A percentile compares a stretch with the other conserved stretches of the same genome.
phyloP scores from a whole-genome alignment of 2,797 vertebrate genomes.

The Neosilurus hyrtlii region DNA sequence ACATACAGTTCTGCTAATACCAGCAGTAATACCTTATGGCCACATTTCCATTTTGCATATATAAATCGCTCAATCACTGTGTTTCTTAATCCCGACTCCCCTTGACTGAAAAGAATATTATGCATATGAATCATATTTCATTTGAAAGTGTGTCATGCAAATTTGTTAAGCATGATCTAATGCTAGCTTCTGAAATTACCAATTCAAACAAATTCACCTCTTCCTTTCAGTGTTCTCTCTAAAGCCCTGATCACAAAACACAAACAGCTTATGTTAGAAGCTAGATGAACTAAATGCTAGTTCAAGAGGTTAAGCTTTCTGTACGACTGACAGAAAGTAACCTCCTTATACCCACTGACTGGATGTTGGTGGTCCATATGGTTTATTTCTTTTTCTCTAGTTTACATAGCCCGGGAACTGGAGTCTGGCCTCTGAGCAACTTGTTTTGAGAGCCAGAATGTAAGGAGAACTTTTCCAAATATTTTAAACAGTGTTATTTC shows the following conservation, averaged over 20 bases:
- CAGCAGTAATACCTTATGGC: not conserved
- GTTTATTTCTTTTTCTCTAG: not conserved
- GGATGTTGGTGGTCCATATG: conserved; percentile 5
- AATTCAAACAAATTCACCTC: not conserved
- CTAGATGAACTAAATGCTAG: not conserved
- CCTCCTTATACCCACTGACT: not conserved
- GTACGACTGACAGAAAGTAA: not conserved
- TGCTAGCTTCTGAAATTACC: not conserved
- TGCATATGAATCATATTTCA: not conserved
- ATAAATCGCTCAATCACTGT: too few species aligned
- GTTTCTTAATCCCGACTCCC: not conserved
- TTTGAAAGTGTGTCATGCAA: not conserved
- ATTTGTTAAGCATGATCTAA: not conserved
- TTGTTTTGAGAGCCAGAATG: not conserved
- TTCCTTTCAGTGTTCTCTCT: not conserved
- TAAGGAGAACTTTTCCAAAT: not conserved
- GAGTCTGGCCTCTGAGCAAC: not conserved
- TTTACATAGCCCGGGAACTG: not conserved
- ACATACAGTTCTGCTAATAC: not conserved
- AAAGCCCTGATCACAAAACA: not conserved
- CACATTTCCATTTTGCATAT: not conserved
- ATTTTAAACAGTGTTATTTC: not conserved
- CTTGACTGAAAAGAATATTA: not conserved
- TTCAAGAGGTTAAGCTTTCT: not conserved
- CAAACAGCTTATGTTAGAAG: not conserved